Percentiles rank a stretch among this genome's conserved stretches.
These are phyloP conservation scores for Mechanitis mazaeus DNA, from an alignment of 2,888 invertebrate species.

Conservation along the genomic window DNA sequence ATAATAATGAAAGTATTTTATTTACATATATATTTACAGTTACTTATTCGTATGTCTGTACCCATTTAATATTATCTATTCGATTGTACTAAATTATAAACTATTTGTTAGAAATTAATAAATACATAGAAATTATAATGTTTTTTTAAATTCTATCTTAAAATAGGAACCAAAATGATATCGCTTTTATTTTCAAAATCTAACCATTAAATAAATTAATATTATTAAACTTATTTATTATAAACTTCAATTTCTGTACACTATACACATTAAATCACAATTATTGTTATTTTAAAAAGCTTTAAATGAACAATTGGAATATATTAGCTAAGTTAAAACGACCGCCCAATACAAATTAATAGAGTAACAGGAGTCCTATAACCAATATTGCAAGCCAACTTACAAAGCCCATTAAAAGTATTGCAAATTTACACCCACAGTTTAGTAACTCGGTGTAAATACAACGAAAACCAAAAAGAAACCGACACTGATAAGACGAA, in stretches of 20 bases:
- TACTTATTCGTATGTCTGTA: constrained; percentile 10
- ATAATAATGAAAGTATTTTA: constrained; percentile 17
- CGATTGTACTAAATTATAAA: constrained; percentile 17
- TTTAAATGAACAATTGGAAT: constrained; percentile 19
- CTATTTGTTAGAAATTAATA: constrained; percentile 38
- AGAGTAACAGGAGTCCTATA: background rate
- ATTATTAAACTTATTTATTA: constrained; percentile 41
- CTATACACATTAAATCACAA: constrained; percentile 40
- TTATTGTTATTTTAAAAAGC: constrained; percentile 24
- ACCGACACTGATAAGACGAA: background rate
- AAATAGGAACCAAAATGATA: constrained; percentile 69
- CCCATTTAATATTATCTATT: constrained; percentile 13
- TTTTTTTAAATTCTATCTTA: constrained; percentile 57
- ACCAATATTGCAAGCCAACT: constrained; percentile 2
- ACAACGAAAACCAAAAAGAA: background rate
- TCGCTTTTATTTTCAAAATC: constrained; percentile 18
- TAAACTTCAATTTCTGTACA: constrained; percentile 64
- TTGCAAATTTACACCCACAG: too few relatives aligned
- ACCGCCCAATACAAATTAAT: constrained; percentile 13
- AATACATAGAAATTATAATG: constrained; percentile 61
- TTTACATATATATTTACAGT: constrained; percentile 26
- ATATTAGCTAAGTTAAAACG: constrained; percentile 25
- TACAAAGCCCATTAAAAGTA: too few relatives aligned
- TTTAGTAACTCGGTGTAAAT: background rate
- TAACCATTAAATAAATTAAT: constrained; percentile 60